Conservation (phyloP, 1,140 invertebrate species). For the Sesamia nonagrioides region DNA sequence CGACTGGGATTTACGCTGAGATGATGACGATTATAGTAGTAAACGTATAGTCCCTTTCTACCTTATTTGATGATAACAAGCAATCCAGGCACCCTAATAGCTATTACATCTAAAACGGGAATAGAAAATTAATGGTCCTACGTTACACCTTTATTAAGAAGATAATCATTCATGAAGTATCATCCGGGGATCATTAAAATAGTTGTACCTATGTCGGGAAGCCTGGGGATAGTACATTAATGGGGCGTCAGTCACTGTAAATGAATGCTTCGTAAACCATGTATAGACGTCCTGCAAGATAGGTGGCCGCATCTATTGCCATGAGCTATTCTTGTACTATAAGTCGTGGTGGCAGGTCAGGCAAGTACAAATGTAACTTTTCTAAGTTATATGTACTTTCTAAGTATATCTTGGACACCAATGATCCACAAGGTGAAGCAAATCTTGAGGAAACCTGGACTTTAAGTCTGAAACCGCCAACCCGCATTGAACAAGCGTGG, state of each 20-base stretch:
- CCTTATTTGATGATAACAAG: conserved; percentile 21
- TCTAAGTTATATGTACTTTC: too few relatives aligned
- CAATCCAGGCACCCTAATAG: not conserved
- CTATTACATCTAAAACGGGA: conserved; percentile 21
- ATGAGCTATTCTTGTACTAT: not conserved
- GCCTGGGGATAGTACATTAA: conserved; percentile 28
- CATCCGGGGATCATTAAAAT: conserved; percentile 20
- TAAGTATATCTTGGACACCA: too few relatives aligned
- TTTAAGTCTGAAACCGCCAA: too few relatives aligned
- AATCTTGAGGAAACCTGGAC: too few relatives aligned
- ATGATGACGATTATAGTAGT: too few relatives aligned
- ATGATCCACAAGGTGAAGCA: too few relatives aligned
- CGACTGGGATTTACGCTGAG: too few relatives aligned
- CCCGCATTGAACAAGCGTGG: too few relatives aligned
- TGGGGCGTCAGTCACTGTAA: conserved; percentile 23
- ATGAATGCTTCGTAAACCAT: conserved; percentile 35
- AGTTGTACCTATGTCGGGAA: not conserved
- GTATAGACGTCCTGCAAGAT: not conserved
- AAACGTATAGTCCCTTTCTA: not conserved
- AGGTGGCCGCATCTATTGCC: conserved; percentile 33
- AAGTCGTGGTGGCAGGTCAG: too few relatives aligned
- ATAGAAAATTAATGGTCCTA: conserved; percentile 14
- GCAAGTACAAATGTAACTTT: too few relatives aligned
- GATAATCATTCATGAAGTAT: conserved; percentile 28
- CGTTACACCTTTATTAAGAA: not conserved